Conservation (phyloP, 1,140 invertebrate species). For the Zelostemma sp. region DNA sequence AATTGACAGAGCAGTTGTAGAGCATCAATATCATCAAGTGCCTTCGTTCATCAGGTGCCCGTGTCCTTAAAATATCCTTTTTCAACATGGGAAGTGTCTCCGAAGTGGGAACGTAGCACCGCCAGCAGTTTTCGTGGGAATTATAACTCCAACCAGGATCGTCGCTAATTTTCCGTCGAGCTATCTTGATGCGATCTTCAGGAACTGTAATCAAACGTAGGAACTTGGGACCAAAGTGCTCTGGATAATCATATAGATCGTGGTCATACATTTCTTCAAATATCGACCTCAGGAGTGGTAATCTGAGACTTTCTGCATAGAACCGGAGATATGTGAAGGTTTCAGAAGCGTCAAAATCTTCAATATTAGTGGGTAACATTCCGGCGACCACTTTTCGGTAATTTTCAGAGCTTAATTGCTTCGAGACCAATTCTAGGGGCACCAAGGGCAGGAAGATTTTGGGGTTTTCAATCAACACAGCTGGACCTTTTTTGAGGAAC, state of each 20-base stretch:
- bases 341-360: slow-evolving; percentile 23
- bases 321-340: slow-evolving; percentile 39
- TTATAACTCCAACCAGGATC: slow-evolving; percentile 17
- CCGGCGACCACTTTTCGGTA: slow-evolving; percentile 48
- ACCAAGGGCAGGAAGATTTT: slow-evolving; percentile 32
- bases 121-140: slow-evolving; percentile 35
- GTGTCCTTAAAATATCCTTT: slow-evolving; percentile 32
- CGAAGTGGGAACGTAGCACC: slow-evolving; percentile 45
- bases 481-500: slow-evolving; percentile 49
- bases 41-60: slow-evolving; percentile 7
- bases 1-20: slow-evolving; percentile 55
- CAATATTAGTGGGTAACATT: slow-evolving; percentile 34
- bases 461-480: slow-evolving; percentile 35
- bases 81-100: slow-evolving; percentile 51
- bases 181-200: slow-evolving; percentile 47
- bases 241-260: slow-evolving; percentile 29
- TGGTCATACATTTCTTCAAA: slow-evolving; percentile 46
- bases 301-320: slow-evolving; percentile 43
- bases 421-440: slow-evolving; percentile 38
- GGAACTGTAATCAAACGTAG: slow-evolving; percentile 42
- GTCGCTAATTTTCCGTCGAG: slow-evolving; percentile 40
- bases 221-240: slow-evolving; percentile 28
- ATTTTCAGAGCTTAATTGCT: slow-evolving; percentile 28
- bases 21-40: slow-evolving; percentile 50
- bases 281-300: slow-evolving; percentile 26